Conservation (phyloP, 2,888 invertebrate species). For the Drosophila pseudotakahashii region DNA sequence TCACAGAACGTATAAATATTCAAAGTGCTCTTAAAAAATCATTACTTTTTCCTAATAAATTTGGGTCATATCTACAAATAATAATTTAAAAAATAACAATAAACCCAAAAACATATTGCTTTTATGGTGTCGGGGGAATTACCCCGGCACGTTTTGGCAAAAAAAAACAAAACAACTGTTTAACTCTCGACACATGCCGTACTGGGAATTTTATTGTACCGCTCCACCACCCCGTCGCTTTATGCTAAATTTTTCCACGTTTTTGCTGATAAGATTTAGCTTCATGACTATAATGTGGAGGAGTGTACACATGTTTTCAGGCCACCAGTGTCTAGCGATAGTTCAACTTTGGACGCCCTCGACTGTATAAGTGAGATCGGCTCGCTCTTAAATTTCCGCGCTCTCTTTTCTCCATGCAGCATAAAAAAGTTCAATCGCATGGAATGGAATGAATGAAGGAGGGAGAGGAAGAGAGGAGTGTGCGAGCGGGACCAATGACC, state of each 20-base stretch:
- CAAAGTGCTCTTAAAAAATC: background rate
- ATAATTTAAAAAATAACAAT: background rate
- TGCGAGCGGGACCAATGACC: conserved; percentile 72
- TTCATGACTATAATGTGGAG: conserved; percentile 62
- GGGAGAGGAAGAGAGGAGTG: conserved; percentile 40
- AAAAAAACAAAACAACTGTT: conserved; percentile 43
- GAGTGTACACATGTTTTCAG: conserved; percentile 37
- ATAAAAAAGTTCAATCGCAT: conserved; percentile 58
- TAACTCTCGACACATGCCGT: conserved; percentile 36
- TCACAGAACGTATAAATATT: background rate
- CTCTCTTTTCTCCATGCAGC: conserved; percentile 49
- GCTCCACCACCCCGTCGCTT: background rate
- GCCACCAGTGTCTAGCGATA: conserved; percentile 49
- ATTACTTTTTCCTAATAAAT: background rate
- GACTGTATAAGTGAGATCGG: conserved; percentile 3
- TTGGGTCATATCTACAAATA: background rate
- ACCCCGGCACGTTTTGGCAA: conserved; percentile 32
- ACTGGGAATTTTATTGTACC: conserved; percentile 3
- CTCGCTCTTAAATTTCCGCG: background rate
- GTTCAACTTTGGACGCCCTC: conserved; percentile 8
- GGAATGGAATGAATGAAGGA: conserved; percentile 20
- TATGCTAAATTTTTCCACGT: conserved; percentile 50
- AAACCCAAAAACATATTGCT: background rate
- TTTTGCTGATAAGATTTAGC: conserved; percentile 39
- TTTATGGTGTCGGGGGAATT: conserved; percentile 18